Conservation (phyloP, 2,113 vertebrate genomes). For the Oryzias woworae region DNA sequence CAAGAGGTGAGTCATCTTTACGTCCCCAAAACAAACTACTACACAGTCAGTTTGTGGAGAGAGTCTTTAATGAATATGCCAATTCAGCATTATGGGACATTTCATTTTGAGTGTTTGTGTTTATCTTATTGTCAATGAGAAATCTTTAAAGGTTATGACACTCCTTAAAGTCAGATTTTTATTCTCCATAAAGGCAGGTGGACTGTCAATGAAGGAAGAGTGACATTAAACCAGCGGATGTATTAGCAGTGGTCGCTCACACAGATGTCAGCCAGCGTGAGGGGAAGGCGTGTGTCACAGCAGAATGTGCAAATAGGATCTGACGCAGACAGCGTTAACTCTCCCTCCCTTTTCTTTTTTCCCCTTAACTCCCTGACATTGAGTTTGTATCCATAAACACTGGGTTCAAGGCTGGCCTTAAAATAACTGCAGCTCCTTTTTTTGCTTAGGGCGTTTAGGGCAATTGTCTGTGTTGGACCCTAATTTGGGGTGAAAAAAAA, state of each 20-base stretch:
- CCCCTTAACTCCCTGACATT: conserved; percentile 47
- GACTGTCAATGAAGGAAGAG: no score
- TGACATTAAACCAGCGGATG: conserved; percentile 17
- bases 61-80: background rate
- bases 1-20: conserved; percentile 9
- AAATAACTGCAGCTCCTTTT: conserved; percentile 43
- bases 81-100: background rate
- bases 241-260: conserved; percentile 20
- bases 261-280: conserved; percentile 43
- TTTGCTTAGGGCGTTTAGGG: conserved; percentile 19
- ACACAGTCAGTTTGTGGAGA: conserved; percentile 1
- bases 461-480: background rate
- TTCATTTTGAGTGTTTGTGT: background rate
- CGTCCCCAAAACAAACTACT: background rate
- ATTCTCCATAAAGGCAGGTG: background rate
- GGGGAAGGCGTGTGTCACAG: conserved; percentile 43
- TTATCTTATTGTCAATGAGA: background rate
- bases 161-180: background rate
- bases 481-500: background rate
- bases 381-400: conserved; percentile 72
- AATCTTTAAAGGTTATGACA: background rate
- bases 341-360: conserved; percentile 45
- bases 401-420: conserved; percentile 34
- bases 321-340: conserved; percentile 55
- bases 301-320: conserved; percentile 64